Evolutionary conservation across 30 jellyfish, hydroid and myxozoan species (phyloP).

Genomic region (Chironex yamaguchii): DNA sequence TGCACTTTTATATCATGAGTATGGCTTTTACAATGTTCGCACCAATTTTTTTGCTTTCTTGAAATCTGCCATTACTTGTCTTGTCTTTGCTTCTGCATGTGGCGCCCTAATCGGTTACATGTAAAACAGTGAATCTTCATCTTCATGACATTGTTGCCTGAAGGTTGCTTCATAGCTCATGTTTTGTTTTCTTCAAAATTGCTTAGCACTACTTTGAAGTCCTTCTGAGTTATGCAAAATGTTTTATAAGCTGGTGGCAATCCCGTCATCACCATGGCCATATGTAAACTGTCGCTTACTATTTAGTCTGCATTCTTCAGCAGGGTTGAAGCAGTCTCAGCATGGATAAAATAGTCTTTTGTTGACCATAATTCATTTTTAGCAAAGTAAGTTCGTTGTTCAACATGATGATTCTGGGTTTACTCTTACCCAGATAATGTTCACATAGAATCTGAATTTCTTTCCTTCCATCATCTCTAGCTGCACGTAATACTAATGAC

Average conservation of each 20-base stretch:
- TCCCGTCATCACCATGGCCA: constrained; percentile 66
- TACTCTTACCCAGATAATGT: constrained; percentile 43
- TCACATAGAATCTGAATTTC: constrained; percentile 32
- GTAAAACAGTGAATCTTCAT: too few relatives aligned
- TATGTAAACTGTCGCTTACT: constrained; percentile 50
- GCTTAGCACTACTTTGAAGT: constrained; percentile 15
- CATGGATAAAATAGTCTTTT: constrained; percentile 45
- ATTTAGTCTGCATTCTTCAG: constrained; percentile 35
- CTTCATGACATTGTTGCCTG: too few relatives aligned
- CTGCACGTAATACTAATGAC: constrained; percentile 46
- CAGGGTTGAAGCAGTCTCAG: constrained; percentile 59
- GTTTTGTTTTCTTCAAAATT: constrained; percentile 22
- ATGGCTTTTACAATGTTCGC: constrained; percentile 2
- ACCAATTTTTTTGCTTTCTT: constrained; percentile 15
- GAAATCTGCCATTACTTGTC: too few relatives aligned
- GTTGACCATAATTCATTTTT: constrained; percentile 10
- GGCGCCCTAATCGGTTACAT: too few relatives aligned
- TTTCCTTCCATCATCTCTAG: constrained; percentile 56
- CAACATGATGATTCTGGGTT: constrained; percentile 29
- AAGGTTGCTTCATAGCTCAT: too few relatives aligned
- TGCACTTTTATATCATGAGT: too few relatives aligned
- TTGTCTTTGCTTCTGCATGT: too few relatives aligned
- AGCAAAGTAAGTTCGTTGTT: constrained; percentile 47
- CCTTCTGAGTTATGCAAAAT: constrained; percentile 60
- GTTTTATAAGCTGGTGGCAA: constrained; percentile 61